Evolutionary conservation across 2,888 invertebrate genomes (phyloP).

Genomic region (Drosophila anceps): DNA sequence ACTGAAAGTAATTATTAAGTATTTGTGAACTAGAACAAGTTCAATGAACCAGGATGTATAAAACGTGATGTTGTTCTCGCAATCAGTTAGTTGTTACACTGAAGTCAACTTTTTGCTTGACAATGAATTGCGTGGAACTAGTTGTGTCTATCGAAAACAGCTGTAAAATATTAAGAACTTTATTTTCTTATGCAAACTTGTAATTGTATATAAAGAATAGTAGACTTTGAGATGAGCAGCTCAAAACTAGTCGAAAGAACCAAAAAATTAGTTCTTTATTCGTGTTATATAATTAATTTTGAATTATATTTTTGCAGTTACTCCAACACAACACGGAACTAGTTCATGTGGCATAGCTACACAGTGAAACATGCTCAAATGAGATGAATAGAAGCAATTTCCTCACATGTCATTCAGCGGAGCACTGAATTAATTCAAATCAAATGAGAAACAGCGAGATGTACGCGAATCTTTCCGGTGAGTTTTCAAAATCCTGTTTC

Average conservation of each 20-base stretch:
- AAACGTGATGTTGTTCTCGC: no score
- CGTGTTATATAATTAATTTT: not conserved
- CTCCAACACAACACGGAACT: not conserved
- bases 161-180: no score
- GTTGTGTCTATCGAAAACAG: no score
- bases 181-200: no score
- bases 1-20: no score
- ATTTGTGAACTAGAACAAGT: no score
- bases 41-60: no score
- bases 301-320: not conserved
- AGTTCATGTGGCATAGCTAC: not conserved
- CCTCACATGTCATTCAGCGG: constrained; percentile 22
- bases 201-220: no score
- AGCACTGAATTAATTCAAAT: constrained; percentile 16
- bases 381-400: constrained; percentile 20
- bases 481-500: constrained; percentile 9
- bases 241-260: not conserved
- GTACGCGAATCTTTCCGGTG: constrained; percentile 18
- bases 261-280: not conserved
- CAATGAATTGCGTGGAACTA: no score
- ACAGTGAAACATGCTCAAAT: not conserved
- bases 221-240: not conserved
- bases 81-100: no score
- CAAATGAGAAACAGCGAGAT: constrained; percentile 21
- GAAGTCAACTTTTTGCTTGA: no score